Evolutionary conservation across 2,797 vertebrate species (phyloP).

Genomic region (Neostethus bicornis): DNA sequence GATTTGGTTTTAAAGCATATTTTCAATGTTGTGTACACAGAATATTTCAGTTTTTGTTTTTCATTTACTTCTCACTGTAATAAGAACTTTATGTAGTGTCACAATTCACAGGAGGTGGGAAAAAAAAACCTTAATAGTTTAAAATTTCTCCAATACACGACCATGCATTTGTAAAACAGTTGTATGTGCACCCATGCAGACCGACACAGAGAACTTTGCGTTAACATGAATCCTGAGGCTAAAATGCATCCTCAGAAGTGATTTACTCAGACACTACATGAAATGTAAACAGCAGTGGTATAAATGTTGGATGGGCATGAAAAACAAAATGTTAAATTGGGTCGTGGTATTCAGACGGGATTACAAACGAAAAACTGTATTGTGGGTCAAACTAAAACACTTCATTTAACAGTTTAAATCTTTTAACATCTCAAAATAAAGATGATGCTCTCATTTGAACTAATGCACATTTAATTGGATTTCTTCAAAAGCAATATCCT

Average conservation of each 20-base stretch:
- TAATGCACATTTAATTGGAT: constrained; percentile 16
- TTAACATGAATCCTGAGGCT: constrained; percentile 29
- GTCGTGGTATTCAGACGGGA: constrained; percentile 11
- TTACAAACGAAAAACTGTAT: constrained; percentile 6
- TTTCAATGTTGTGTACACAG: too few species aligned
- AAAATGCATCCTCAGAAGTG: constrained; percentile 22
- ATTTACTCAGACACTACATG: constrained; percentile 31
- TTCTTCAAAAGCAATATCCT: constrained; percentile 15
- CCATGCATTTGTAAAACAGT: constrained; percentile 8
- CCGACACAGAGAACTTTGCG: constrained; percentile 16
- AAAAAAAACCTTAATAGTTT: too few species aligned
- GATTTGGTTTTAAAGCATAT: too few species aligned
- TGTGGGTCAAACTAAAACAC: not conserved
- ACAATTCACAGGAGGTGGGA: too few species aligned
- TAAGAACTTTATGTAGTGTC: too few species aligned
- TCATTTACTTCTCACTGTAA: too few species aligned
- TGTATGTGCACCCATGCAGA: constrained; percentile 18
- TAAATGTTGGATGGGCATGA: constrained; percentile 28
- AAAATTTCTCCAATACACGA: not conserved
- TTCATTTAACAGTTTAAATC: not conserved
- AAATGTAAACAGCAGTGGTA: constrained; percentile 34
- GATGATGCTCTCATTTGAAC: constrained; percentile 7
- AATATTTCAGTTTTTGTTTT: too few species aligned
- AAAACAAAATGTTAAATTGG: constrained; percentile 3
- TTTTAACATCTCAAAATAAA: not conserved